Evolutionary conservation across 53 echinoderm and acorn worm species (phyloP).

Genomic region (Luidia sarsii): DNA sequence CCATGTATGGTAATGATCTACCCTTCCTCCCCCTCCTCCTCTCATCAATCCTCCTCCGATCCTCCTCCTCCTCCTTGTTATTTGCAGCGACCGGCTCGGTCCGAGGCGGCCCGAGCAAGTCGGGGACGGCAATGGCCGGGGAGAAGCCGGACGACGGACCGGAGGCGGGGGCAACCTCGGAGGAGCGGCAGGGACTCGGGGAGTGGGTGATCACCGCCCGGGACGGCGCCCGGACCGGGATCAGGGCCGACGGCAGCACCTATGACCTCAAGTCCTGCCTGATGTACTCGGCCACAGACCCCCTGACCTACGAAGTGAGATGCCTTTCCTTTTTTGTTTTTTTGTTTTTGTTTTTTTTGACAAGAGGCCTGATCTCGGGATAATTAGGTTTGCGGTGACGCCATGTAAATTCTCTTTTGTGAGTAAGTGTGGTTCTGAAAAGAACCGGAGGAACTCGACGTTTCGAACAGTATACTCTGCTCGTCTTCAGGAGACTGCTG

Average conservation of each 20-base stretch:
- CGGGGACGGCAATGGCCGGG: constrained; percentile 7
- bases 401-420: too few relatives aligned
- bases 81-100: constrained; percentile 37
- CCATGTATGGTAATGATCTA: too few relatives aligned
- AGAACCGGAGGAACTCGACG: too few relatives aligned
- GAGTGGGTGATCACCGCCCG: constrained; percentile 91
- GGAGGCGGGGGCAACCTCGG: constrained; percentile 3
- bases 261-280: constrained; percentile 73
- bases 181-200: neutral
- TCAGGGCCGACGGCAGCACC: constrained; percentile 72
- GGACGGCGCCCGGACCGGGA: constrained; percentile 73
- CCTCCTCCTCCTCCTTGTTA: too few relatives aligned
- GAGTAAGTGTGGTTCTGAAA: too few relatives aligned
- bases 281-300: constrained; percentile 90
- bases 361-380: neutral
- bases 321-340: too few relatives aligned
- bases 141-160: constrained; percentile 50
- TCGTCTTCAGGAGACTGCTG: too few relatives aligned
- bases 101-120: constrained; percentile 42
- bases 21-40: too few relatives aligned
- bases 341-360: too few relatives aligned
- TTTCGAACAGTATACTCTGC: too few relatives aligned
- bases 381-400: too few relatives aligned
- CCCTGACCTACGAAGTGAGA: constrained; percentile 88
- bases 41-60: too few relatives aligned